A percentile compares a stretch with the other conserved stretches of the same genome.
phyloP scores from a whole-genome alignment of 2,113 vertebrate genomes.

The Propithecus coquereli region DNA sequence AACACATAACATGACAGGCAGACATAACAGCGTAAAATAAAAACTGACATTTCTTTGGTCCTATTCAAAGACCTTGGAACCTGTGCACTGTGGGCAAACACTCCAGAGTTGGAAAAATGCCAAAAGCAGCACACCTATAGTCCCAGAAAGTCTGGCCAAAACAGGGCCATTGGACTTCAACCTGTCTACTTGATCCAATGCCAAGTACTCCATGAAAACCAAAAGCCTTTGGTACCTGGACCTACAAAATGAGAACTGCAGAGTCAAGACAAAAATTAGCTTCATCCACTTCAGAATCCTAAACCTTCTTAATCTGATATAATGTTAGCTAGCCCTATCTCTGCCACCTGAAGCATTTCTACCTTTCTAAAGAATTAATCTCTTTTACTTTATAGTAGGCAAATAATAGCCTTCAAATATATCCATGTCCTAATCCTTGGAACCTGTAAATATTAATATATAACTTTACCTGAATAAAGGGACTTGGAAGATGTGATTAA shows the following conservation, averaged over 20 bases:
- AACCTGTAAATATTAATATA: background rate
- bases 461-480: background rate
- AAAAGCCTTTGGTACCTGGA: background rate
- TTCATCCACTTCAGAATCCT: background rate
- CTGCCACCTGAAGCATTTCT: background rate
- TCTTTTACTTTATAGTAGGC: background rate
- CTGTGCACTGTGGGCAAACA: background rate
- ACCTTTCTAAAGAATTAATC: background rate
- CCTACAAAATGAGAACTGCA: background rate
- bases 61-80: slow-evolving; percentile 53
- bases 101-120: background rate
- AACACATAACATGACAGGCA: slow-evolving; percentile 5
- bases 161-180: background rate
- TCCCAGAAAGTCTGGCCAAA: slow-evolving; percentile 21
- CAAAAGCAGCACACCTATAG: background rate
- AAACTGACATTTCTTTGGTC: slow-evolving; percentile 42
- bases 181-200: background rate
- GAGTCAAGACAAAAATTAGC: background rate
- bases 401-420: background rate
- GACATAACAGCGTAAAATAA: slow-evolving; percentile 37
- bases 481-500: background rate
- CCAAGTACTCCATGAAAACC: slow-evolving; percentile 10
- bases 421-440: background rate
- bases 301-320: background rate
- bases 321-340: background rate